Evolutionary conservation across 2,113 vertebrate genomes (phyloP).

Genomic region (Dicentrarchus labrax): DNA sequence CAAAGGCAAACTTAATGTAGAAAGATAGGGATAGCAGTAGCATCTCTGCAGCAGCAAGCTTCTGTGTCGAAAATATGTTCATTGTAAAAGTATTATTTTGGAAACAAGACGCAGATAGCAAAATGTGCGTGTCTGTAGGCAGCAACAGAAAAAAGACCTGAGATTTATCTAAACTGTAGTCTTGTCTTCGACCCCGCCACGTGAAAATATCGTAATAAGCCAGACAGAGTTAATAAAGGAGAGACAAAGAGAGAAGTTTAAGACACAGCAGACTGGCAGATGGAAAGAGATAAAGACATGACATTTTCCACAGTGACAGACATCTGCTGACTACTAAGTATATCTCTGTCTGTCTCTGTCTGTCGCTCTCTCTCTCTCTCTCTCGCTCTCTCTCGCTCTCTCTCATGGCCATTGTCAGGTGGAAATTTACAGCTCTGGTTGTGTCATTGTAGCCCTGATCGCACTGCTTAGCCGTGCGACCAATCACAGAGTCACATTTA

Average conservation of each 20-base stretch:
- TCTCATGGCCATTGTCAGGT: conserved; percentile 45
- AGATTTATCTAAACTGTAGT: neutral
- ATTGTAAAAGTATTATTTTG: neutral
- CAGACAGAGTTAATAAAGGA: neutral
- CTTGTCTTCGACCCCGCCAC: neutral
- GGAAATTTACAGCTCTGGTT: conserved; percentile 79
- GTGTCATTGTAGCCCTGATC: conserved; percentile 21
- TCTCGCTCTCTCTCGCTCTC: conserved; percentile 14
- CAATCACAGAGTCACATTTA: conserved; percentile 66
- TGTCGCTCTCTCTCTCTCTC: neutral
- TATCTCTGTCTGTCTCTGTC: conserved; percentile 10
- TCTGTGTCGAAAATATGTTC: neutral
- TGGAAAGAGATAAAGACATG: conserved; percentile 48
- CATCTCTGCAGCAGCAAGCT: too few species aligned
- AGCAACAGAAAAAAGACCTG: neutral
- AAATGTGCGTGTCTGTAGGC: neutral
- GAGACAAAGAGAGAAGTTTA: conserved; percentile 5
- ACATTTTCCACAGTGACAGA: conserved; percentile 58
- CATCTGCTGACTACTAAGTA: conserved; percentile 62
- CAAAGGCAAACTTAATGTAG: too few species aligned
- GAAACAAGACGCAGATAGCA: neutral
- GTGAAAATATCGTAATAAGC: conserved; percentile 5
- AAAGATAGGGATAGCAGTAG: too few species aligned
- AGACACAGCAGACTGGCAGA: conserved; percentile 26
- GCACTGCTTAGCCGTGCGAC: conserved; percentile 11